Conservation (phyloP, 2,113 vertebrate genomes). For the Pterophyllum scalare region DNA sequence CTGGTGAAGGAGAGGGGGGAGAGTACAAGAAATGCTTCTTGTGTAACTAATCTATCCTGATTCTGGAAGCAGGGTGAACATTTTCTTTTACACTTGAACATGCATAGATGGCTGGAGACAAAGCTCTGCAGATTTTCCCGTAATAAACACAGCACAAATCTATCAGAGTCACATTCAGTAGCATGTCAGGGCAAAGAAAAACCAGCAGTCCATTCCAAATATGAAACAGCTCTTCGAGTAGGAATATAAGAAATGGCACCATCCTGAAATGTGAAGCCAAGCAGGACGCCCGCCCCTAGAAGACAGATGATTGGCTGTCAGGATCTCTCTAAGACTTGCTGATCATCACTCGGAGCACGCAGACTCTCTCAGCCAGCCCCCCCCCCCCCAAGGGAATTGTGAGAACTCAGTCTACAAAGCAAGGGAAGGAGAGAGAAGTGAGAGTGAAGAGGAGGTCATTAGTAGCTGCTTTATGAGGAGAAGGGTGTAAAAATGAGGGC, state of each 20-base stretch:
- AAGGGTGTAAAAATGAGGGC: constrained; percentile 10
- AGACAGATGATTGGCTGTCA: constrained; percentile 76
- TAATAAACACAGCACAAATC: constrained; percentile 47
- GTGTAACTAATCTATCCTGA: constrained; percentile 63
- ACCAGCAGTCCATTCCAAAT: constrained; percentile 60
- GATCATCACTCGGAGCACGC: constrained; percentile 73
- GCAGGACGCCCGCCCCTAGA: constrained; percentile 52
- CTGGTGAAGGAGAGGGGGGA: constrained; percentile 13
- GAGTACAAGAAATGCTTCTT: constrained; percentile 35
- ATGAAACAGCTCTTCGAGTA: constrained; percentile 67
- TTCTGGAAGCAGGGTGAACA: constrained; percentile 38
- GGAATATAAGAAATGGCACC: constrained; percentile 66
- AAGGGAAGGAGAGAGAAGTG: constrained; percentile 18
- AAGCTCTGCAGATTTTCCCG: constrained; percentile 29
- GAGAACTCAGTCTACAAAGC: constrained; percentile 49
- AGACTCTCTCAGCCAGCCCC: constrained; percentile 50
- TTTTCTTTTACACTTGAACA: constrained; percentile 16
- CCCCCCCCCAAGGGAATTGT: constrained; percentile 39
- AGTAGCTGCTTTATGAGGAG: constrained; percentile 35
- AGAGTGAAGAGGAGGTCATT: constrained; percentile 63
- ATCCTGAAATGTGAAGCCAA: constrained; percentile 67
- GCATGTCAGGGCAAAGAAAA: constrained; percentile 58
- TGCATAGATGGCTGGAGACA: constrained; percentile 38
- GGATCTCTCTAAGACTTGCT: constrained; percentile 64
- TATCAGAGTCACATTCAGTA: constrained; percentile 56